Percentiles rank a stretch among this genome's conserved stretches.
Conservation (phyloP, 2,888 invertebrate genomes). For the Nesidiocoris tenuis region DNA sequence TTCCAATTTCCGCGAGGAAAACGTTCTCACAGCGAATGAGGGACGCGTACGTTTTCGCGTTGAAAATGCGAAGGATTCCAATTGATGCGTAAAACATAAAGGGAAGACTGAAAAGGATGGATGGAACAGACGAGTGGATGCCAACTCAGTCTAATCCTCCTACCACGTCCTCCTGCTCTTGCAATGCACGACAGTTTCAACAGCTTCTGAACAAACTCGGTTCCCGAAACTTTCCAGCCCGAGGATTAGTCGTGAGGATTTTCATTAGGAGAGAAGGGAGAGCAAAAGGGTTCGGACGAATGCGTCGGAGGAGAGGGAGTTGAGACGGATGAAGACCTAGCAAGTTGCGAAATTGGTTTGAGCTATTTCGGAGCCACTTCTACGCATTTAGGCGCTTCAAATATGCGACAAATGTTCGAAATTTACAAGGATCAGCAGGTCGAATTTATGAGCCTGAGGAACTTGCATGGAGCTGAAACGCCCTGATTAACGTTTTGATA, state of each 20-base stretch:
- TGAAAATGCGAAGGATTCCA: background rate
- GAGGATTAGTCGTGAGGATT: constrained; percentile 22
- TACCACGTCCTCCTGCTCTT: background rate
- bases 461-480: too few relatives aligned
- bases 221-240: background rate
- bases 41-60: background rate
- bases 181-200: constrained; percentile 21
- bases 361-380: too few relatives aligned
- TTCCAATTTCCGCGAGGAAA: background rate
- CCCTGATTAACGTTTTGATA: too few relatives aligned
- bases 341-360: background rate
- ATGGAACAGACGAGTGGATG: background rate
- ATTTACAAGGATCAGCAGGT: too few relatives aligned
- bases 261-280: constrained; percentile 4
- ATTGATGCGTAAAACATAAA: constrained; percentile 21
- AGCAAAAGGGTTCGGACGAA: background rate
- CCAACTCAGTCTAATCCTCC: constrained; percentile 18
- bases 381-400: too few relatives aligned
- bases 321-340: constrained; percentile 10
- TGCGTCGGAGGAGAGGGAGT: constrained; percentile 9
- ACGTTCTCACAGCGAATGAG: background rate
- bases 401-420: too few relatives aligned
- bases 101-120: constrained; percentile 1
- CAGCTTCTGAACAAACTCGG: constrained; percentile 23
- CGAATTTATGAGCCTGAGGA: too few relatives aligned